Evolutionary conservation across 2,113 vertebrate genomes (phyloP).

Genomic region (Ranitomeya variabilis): DNA sequence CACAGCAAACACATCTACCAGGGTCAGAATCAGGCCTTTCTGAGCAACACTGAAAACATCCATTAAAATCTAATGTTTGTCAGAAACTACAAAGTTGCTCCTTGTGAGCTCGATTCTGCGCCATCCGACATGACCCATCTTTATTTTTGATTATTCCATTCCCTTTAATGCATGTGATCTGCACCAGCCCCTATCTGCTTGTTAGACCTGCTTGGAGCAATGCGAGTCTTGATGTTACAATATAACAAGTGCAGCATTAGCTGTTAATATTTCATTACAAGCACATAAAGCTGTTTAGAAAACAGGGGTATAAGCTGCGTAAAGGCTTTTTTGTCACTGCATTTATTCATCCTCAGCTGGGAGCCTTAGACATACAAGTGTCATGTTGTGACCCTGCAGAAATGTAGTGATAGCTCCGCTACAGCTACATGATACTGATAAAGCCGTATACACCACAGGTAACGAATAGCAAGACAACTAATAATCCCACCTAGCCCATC

Average conservation of each 20-base stretch:
- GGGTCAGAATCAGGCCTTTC: neutral
- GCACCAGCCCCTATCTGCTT: constrained; percentile 33
- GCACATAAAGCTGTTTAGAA: constrained; percentile 32
- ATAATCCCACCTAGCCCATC: neutral
- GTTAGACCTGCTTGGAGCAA: constrained; percentile 60
- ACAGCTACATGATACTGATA: neutral
- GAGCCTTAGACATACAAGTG: neutral
- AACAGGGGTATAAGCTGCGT: constrained; percentile 19
- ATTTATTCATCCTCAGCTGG: constrained; percentile 25
- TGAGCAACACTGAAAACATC: neutral
- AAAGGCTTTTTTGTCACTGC: constrained; percentile 41
- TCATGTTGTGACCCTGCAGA: constrained; percentile 29
- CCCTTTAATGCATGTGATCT: neutral
- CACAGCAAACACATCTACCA: neutral
- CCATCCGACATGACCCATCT: neutral
- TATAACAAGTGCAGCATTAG: constrained; percentile 63
- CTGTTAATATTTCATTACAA: constrained; percentile 64
- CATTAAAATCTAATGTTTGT: neutral
- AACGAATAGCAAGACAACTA: neutral
- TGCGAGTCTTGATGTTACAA: constrained; percentile 51
- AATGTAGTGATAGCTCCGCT: neutral
- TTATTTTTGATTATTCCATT: neutral
- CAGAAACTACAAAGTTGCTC: constrained; percentile 5
- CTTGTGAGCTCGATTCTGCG: neutral
- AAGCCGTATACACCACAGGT: neutral